Conservation (phyloP, 2,113 vertebrate genomes). For the Microtus oregoni region DNA sequence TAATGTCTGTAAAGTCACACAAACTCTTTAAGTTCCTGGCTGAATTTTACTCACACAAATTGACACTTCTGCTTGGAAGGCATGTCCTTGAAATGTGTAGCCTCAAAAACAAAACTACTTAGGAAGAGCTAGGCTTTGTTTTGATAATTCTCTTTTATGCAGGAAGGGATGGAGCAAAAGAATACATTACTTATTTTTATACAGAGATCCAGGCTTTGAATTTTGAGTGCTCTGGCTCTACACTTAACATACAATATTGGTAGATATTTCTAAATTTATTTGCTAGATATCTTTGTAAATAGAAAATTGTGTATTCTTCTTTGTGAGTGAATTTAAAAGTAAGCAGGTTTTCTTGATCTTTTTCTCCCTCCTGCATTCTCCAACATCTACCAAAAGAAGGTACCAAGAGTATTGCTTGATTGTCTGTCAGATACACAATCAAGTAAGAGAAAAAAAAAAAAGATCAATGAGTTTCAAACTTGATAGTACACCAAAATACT, state of each 20-base stretch:
- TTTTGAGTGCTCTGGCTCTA: constrained; percentile 1
- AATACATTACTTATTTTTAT: constrained; percentile 35
- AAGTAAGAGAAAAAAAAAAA: background rate
- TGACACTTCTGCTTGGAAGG: background rate
- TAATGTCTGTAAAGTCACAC: constrained; percentile 36
- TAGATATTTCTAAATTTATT: background rate
- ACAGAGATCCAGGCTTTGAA: constrained; percentile 11
- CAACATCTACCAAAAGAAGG: background rate
- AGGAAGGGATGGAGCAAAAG: background rate
- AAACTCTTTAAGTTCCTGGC: background rate
- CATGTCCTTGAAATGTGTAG: constrained; percentile 39
- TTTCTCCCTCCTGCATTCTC: too few relatives aligned
- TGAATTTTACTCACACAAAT: constrained; percentile 54
- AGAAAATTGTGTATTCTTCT: constrained; percentile 17
- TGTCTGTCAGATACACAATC: background rate
- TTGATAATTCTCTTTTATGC: constrained; percentile 23
- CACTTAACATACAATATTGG: background rate
- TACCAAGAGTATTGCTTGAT: background rate
- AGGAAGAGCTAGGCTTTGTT: constrained; percentile 14
- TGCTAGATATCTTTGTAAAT: background rate
- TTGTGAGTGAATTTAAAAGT: background rate
- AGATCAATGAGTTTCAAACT: background rate
- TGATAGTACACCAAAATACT: background rate
- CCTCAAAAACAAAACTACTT: background rate
- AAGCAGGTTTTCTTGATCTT: background rate